A percentile compares a stretch with the other conserved stretches of the same genome.
Evolutionary conservation across 2,797 vertebrate species (phyloP).

Genomic region (Alca torda): DNA sequence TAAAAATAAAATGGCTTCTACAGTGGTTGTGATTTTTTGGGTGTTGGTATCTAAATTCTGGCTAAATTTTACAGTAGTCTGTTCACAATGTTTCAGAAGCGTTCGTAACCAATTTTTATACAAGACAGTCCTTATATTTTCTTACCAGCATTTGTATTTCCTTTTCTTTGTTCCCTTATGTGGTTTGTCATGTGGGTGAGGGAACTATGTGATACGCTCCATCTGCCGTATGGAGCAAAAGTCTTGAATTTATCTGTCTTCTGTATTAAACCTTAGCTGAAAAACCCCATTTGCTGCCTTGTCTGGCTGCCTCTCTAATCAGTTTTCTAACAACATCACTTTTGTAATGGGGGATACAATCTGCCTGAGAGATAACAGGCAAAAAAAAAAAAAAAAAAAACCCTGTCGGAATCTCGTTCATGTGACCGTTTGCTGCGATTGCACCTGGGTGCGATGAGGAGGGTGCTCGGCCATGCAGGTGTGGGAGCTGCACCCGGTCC

Average conservation of each 20-base stretch:
- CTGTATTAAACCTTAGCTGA: not conserved
- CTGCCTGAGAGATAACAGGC: not conserved
- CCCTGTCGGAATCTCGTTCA: not conserved
- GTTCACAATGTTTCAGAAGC: not conserved
- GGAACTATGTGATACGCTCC: not conserved
- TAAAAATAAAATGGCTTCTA: constrained; percentile 29
- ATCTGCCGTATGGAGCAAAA: constrained; percentile 28
- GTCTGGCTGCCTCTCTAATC: not conserved
- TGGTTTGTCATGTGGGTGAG: constrained; percentile 18
- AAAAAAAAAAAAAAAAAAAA: not conserved
- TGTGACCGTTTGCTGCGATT: not conserved
- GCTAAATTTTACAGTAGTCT: not conserved
- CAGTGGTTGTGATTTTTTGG: not conserved
- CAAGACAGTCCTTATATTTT: not conserved
- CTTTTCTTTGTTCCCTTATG: constrained; percentile 3
- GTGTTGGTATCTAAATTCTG: not conserved
- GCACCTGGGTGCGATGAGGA: not conserved
- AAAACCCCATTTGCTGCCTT: not conserved
- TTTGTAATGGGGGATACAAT: not conserved
- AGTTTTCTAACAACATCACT: not conserved
- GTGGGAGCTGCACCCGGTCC: not conserved
- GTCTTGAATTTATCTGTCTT: constrained; percentile 5
- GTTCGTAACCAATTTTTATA: not conserved
- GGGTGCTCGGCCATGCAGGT: fast-evolving
- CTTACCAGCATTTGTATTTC: constrained; percentile 9